Evolutionary conservation across 2,888 invertebrate genomes (phyloP).

Genomic region (Leptura quadrifasciata): DNA sequence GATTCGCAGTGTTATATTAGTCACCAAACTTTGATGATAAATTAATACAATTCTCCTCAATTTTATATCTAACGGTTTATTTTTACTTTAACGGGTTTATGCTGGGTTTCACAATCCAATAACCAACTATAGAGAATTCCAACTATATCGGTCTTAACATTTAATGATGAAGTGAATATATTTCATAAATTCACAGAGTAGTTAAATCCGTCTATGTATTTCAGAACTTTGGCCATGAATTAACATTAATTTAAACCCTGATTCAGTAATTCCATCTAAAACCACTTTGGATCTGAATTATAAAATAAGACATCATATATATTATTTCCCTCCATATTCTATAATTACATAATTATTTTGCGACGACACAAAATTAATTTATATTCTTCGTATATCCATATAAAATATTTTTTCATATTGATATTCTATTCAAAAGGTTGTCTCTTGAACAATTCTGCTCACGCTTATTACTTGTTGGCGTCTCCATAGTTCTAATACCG

Average conservation of each 20-base stretch:
- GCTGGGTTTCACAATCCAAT: background rate
- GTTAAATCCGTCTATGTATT: background rate
- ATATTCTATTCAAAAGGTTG: no score
- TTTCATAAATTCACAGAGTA: background rate
- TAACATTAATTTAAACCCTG: background rate
- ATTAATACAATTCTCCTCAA: background rate
- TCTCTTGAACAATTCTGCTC: no score
- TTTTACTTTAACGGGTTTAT: background rate
- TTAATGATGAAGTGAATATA: background rate
- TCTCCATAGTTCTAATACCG: no score
- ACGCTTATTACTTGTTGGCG: no score
- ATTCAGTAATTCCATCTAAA: background rate
- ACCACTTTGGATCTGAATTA: background rate
- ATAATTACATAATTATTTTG: background rate
- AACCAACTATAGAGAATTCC: background rate
- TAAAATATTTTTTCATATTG: no score
- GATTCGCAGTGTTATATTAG: background rate
- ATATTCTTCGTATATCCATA: background rate
- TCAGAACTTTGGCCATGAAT: background rate
- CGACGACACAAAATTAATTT: background rate
- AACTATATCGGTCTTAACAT: background rate
- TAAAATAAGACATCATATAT: background rate
- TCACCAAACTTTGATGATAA: background rate
- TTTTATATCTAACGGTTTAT: background rate
- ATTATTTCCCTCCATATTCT: background rate